Evolutionary conservation across 1,140 invertebrate species (phyloP).

Genomic region (Glossosoma conforme): DNA sequence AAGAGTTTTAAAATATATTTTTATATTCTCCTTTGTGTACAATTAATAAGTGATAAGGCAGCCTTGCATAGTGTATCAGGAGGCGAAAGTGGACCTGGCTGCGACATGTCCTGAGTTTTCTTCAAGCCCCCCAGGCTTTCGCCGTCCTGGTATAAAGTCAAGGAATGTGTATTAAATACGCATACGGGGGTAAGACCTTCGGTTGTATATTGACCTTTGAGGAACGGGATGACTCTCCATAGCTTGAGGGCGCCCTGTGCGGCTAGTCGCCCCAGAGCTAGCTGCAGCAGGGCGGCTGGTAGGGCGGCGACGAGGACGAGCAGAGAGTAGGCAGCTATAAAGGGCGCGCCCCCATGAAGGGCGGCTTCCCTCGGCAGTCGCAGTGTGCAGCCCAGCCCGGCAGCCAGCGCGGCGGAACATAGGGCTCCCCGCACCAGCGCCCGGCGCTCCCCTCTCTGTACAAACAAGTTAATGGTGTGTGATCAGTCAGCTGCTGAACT

Average conservation of each 20-base stretch:
- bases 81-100: too few species aligned
- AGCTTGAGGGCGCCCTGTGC: constrained; percentile 65
- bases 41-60: too few species aligned
- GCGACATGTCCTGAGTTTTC: too few species aligned
- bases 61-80: too few species aligned
- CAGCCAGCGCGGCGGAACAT: constrained; percentile 44
- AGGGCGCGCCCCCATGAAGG: constrained; percentile 53
- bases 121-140: too few species aligned
- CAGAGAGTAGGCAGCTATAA: constrained; percentile 61
- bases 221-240: constrained; percentile 69
- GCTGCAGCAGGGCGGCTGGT: constrained; percentile 69
- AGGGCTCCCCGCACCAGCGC: constrained; percentile 21
- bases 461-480: too few species aligned
- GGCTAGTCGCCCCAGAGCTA: constrained; percentile 67
- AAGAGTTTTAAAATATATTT: too few species aligned
- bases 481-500: too few species aligned
- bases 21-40: too few species aligned
- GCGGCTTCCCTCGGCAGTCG: constrained; percentile 45
- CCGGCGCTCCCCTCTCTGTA: constrained; percentile 4
- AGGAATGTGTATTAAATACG: too few species aligned
- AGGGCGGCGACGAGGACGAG: constrained; percentile 59
- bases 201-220: constrained; percentile 60
- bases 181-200: too few species aligned
- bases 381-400: constrained; percentile 46
- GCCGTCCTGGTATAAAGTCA: too few species aligned